Percentiles rank a stretch among this genome's conserved stretches.
phyloP scores from a whole-genome alignment of 2,888 invertebrate genomes.

The Sisyra terminalis region DNA sequence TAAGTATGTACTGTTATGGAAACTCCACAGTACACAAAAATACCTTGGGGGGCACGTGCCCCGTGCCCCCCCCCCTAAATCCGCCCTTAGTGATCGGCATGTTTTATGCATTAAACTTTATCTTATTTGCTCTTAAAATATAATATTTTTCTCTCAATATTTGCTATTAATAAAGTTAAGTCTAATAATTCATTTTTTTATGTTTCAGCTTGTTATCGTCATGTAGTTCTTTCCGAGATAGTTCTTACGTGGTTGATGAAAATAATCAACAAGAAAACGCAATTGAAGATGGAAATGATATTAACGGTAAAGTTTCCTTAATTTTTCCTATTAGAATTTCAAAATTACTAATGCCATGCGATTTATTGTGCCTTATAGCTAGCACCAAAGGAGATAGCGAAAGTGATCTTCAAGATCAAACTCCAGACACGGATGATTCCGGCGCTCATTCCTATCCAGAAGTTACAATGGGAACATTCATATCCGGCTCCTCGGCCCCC shows the following conservation, averaged over 20 bases:
- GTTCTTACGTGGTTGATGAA: slow-evolving; percentile 53
- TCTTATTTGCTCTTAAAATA: too few species aligned
- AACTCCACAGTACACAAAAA: too few species aligned
- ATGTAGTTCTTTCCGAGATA: slow-evolving; percentile 75
- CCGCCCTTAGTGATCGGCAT: too few species aligned
- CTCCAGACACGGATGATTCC: slow-evolving; percentile 60
- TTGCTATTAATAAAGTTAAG: background rate
- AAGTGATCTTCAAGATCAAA: slow-evolving; percentile 50
- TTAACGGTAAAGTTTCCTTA: slow-evolving; percentile 26
- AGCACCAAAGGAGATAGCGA: slow-evolving; percentile 44
- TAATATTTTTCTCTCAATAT: too few species aligned
- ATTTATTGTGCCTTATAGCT: slow-evolving; percentile 28
- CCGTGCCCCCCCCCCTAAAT: too few species aligned
- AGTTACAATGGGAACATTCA: slow-evolving; percentile 29
- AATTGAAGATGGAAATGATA: slow-evolving; percentile 36
- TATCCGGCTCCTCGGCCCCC: slow-evolving; percentile 16
- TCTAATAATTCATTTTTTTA: slow-evolving; percentile 16
- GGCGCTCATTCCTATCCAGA: slow-evolving; percentile 33
- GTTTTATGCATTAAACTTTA: too few species aligned
- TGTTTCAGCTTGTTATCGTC: slow-evolving; percentile 59
- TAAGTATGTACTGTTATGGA: too few species aligned
- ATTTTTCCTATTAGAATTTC: too few species aligned
- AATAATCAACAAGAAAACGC: slow-evolving; percentile 32
- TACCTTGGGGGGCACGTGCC: too few species aligned
- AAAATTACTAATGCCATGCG: too few species aligned